Base-by-base conservation (phyloP, 2,113 vertebrate genomes). In the Xerus inauris region DNA sequence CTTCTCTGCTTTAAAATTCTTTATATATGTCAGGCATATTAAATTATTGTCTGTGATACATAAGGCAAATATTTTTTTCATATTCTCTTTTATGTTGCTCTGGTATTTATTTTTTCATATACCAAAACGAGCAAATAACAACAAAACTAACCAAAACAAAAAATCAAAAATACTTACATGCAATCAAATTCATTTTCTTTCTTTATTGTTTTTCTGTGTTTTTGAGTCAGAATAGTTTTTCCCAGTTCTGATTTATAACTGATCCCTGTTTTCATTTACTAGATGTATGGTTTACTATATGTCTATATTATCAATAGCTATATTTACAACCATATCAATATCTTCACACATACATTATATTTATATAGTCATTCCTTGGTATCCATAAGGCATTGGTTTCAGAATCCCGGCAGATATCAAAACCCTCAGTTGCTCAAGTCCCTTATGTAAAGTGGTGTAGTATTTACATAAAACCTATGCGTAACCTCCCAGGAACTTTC, bases 191-290 rank as follows among this genome's bases (percentile, higher is more conserved):
- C 40, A 38, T 38, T 77, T 77, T 5, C 20, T 80, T 28, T 42
- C 30, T 5, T 75, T 89, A 6, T 64, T 38, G 69, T 71, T 71
- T 59, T 30, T 1, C 42, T 79, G 3, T 85, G 16, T 91, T 80
- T 80, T 94, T 89, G 75, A 87, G 26, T 92, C 24, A 89, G 16
- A 87, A 69, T 86, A 64, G 32, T 49, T 65, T 82, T 59, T 40
- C 28, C 22, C 57, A 77, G 28, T 81, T 79, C 13, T 45, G 30
- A 3, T 2, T 95, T 49, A 49, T 51, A 67, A 26, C n/a, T 65
- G 71, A 6, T 12, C 7, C 17, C 12, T 59, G 38, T 73, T 57
- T 89, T 40, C 40, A 35, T 59, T 86, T 67, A 82, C 24, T 45
- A 30, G 17, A 20, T 65, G 9, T 64, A 9, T 72, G 54, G 22